These are phyloP conservation scores for Drosophila suboccidentalis DNA, from an alignment of 2,888 invertebrate species.

Conservation along the genomic window DNA sequence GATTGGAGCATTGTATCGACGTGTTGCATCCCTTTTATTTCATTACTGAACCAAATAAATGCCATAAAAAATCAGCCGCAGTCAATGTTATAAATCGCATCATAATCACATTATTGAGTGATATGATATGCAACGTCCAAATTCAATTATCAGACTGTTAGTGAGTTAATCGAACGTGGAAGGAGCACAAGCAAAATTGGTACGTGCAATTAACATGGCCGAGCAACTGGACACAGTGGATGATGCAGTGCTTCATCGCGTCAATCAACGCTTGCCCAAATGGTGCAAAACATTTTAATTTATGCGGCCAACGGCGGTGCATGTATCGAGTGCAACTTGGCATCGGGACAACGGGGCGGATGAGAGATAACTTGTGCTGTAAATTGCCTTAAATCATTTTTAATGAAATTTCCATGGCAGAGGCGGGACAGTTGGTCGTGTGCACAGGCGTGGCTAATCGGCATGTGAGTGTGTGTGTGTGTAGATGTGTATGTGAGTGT, in stretches of 20 bases:
- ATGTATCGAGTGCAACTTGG: conserved; percentile 19
- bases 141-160: conserved; percentile 44
- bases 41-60: not conserved
- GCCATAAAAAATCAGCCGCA: not conserved
- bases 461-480: conserved; percentile 17
- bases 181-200: not conserved
- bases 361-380: conserved; percentile 45
- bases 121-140: conserved; percentile 3
- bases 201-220: not conserved
- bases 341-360: conserved; percentile 1
- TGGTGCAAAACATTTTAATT: conserved; percentile 67
- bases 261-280: conserved; percentile 57
- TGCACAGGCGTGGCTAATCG: conserved; percentile 53
- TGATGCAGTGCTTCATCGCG: conserved; percentile 9
- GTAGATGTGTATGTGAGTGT: conserved; percentile 8
- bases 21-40: not conserved
- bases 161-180: conserved; percentile 39
- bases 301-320: conserved; percentile 56
- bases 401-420: conserved; percentile 71
- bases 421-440: conserved; percentile 28
- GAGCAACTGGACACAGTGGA: conserved; percentile 1
- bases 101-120: not conserved
- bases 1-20: not conserved
- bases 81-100: not conserved
- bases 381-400: conserved; percentile 76